Evolutionary conservation across 1,140 invertebrate species (phyloP).

Genomic region (Megathymus violae): DNA sequence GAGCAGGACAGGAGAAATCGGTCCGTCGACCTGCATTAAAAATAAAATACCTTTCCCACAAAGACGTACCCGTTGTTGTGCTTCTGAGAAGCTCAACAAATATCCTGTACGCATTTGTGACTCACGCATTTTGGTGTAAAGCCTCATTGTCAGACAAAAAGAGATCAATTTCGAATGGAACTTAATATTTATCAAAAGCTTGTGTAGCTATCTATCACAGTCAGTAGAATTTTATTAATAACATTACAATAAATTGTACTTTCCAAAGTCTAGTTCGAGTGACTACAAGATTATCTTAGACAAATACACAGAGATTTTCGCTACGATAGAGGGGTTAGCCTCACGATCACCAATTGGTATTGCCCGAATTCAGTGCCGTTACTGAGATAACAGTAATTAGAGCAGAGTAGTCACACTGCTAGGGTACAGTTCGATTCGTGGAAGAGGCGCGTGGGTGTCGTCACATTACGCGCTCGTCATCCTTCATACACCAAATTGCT

Average conservation of each 20-base stretch:
- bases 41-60: constrained; percentile 78
- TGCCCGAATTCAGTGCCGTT: constrained; percentile 27
- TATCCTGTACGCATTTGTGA: constrained; percentile 74
- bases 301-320: not conserved
- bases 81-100: constrained; percentile 81
- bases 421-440: constrained; percentile 71
- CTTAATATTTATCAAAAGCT: constrained; percentile 3
- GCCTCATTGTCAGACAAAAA: constrained; percentile 63
- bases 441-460: constrained; percentile 73
- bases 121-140: constrained; percentile 59
- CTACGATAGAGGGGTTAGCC: too few species aligned
- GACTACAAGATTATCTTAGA: too few species aligned
- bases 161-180: constrained; percentile 23
- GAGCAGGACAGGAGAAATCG: constrained; percentile 79
- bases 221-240: too few species aligned
- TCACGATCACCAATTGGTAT: constrained; percentile 4
- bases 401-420: constrained; percentile 61
- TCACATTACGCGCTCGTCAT: constrained; percentile 66
- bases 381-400: constrained; percentile 58
- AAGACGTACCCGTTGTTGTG: constrained; percentile 62
- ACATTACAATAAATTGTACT: too few species aligned
- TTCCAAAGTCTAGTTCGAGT: too few species aligned
- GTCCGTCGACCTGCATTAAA: constrained; percentile 79
- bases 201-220: too few species aligned
- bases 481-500: constrained; percentile 77